Base-by-base conservation (phyloP, 1,140 invertebrate genomes). In the Rhizoglyphus robini region DNA sequence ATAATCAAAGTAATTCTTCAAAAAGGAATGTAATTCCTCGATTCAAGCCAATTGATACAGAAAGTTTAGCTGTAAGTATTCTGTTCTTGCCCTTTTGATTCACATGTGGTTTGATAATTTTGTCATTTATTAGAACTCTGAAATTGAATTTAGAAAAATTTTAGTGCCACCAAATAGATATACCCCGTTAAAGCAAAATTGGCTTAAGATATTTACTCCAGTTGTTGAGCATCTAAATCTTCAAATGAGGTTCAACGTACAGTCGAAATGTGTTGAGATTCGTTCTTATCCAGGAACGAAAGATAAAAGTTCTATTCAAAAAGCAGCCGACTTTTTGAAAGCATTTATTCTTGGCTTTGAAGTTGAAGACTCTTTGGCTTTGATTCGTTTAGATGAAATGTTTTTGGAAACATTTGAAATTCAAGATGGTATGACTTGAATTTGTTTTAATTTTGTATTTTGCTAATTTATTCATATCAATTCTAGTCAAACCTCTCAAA, bases 381-480 rank as follows among this genome's bases (percentile, higher is more conserved):
- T 99, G 11, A 78, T 99, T 4, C 81, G 96, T 70, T 79, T 99
- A 48, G 96, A 99, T 77, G 94, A 99, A 78, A 79, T 99, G 1
- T 99, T 97, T 77, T 78, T 99, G 0, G 96, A 99, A 79, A 86
- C 89, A 0, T 99, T 99, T 78, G 88, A 98, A 81, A 81, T 99
- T 31, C 89, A 88, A 77, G 95, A 98, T 80, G 80, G 80, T 82
- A 74, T 70, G 73, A 63, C 38, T 34, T 29, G n/a, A 61, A 58
- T 36, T 60, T 65, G 25, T 54, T 51, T 29, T 25, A 51, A 48
- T 25, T 65, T 68, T 27, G 34, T 68, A 29, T 62, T 49, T 46
- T 60, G 63, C 49, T 11, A 47, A 41, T 63, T 34, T 23, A 63
- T 41, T 46, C 15, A 51, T 62, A 63, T 46, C 3, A 41, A 34